Conservation (phyloP, 2,797 vertebrate genomes). For the Aselliscus stoliczkanus region DNA sequence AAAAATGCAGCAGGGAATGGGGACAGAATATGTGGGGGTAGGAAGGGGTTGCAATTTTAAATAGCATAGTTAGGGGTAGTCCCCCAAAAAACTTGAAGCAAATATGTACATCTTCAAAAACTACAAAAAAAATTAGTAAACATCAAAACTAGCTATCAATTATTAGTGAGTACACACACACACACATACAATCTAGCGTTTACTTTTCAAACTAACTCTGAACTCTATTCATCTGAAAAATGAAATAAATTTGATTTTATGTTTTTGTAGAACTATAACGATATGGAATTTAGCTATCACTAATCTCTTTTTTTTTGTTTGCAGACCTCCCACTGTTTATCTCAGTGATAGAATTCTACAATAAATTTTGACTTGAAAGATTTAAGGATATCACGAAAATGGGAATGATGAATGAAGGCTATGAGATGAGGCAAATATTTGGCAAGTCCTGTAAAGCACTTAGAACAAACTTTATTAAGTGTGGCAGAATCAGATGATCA, state of each 20-base stretch:
- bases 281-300: conserved; percentile 48
- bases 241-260: conserved; percentile 32
- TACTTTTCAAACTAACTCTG: conserved; percentile 19
- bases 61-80: background rate
- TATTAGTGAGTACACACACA: background rate
- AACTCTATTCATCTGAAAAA: background rate
- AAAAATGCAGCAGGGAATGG: background rate
- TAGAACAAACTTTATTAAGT: conserved; percentile 62
- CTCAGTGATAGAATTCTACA: conserved; percentile 64
- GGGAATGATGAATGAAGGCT: conserved; percentile 53
- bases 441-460: conserved; percentile 59
- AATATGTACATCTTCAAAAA: conserved; percentile 17
- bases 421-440: conserved; percentile 65
- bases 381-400: conserved; percentile 63
- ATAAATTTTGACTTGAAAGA: conserved; percentile 72
- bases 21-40: background rate
- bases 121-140: background rate
- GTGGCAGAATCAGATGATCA: conserved; percentile 50
- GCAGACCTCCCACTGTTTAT: conserved; percentile 59
- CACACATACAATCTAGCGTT: background rate
- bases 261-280: conserved; percentile 4
- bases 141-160: background rate
- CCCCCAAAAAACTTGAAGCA: background rate
- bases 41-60: background rate
- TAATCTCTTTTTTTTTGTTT: conserved; percentile 27